Evolutionary conservation across 2,888 invertebrate genomes (phyloP).

Genomic region (Tenthredo mesomela): DNA sequence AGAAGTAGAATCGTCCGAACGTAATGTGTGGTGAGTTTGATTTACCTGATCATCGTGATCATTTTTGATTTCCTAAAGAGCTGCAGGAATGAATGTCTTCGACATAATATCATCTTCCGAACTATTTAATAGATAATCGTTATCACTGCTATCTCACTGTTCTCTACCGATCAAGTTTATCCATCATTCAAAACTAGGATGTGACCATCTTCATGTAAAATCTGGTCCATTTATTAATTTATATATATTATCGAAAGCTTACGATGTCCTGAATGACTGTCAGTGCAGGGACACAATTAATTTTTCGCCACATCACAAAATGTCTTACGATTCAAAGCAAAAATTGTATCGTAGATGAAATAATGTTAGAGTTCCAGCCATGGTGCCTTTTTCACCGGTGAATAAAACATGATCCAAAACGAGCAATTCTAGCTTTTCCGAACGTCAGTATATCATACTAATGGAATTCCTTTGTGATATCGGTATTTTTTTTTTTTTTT

Average conservation of each 20-base stretch:
- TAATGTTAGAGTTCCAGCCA: not conserved
- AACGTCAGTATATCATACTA: not conserved
- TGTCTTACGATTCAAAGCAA: not conserved
- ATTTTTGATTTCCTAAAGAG: not conserved
- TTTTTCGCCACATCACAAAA: too few relatives aligned
- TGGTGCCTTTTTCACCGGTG: not conserved
- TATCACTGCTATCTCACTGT: too few relatives aligned
- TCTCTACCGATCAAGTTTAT: not conserved
- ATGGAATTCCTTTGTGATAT: not conserved
- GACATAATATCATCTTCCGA: not conserved
- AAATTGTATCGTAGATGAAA: not conserved
- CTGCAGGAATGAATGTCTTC: not conserved
- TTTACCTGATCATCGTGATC: not conserved
- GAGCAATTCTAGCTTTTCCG: not conserved
- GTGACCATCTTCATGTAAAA: not conserved
- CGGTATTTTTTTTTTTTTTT: not conserved
- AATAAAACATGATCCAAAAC: not conserved
- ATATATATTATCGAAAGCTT: not conserved
- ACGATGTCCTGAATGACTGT: not conserved
- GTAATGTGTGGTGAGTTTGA: conserved; percentile 48
- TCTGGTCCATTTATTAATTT: not conserved
- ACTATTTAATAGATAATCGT: not conserved
- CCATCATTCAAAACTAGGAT: not conserved
- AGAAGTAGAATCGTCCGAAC: conserved; percentile 17
- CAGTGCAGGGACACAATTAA: not conserved